phyloP scores from a whole-genome alignment of 2,113 vertebrate genomes.

The Solenodon paradoxus region DNA sequence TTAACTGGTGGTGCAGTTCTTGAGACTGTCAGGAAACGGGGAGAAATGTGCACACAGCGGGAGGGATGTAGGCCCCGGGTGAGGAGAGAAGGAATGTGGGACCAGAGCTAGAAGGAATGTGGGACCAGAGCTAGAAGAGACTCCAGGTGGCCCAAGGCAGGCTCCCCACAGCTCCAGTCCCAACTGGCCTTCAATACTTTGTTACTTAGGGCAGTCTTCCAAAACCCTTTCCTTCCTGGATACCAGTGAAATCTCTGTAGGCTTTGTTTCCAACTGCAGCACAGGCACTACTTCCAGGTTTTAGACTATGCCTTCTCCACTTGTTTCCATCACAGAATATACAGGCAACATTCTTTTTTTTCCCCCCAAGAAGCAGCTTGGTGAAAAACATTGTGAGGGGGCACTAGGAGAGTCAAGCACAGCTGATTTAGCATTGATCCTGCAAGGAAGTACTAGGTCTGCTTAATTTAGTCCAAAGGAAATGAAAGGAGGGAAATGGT shows the following conservation, averaged over 20 bases:
- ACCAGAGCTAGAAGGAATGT: not conserved
- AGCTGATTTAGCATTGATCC: not conserved
- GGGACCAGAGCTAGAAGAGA: not conserved
- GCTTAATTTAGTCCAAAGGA: not conserved
- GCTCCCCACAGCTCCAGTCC: not conserved
- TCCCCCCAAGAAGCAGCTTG: not conserved
- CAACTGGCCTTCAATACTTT: not conserved
- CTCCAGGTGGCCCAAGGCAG: not conserved
- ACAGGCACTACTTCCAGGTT: not conserved
- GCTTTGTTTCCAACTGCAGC: not conserved
- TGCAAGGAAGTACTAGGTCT: not conserved
- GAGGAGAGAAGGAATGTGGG: not conserved
- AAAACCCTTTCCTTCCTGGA: not conserved
- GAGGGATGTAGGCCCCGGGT: not conserved
- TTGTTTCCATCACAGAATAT: not conserved
- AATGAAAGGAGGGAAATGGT: not conserved
- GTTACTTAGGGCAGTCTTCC: not conserved
- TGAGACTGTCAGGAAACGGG: constrained; percentile 53
- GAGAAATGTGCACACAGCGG: constrained; percentile 39
- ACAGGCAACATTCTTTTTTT: not conserved
- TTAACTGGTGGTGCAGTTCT: constrained; percentile 21
- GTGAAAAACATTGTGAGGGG: not conserved
- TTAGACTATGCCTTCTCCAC: not conserved
- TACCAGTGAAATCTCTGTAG: not conserved
- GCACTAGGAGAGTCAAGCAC: not conserved